Evolutionary conservation across 2,888 invertebrate genomes (phyloP).

Genomic region (Lordiphosa andalusiaca): DNA sequence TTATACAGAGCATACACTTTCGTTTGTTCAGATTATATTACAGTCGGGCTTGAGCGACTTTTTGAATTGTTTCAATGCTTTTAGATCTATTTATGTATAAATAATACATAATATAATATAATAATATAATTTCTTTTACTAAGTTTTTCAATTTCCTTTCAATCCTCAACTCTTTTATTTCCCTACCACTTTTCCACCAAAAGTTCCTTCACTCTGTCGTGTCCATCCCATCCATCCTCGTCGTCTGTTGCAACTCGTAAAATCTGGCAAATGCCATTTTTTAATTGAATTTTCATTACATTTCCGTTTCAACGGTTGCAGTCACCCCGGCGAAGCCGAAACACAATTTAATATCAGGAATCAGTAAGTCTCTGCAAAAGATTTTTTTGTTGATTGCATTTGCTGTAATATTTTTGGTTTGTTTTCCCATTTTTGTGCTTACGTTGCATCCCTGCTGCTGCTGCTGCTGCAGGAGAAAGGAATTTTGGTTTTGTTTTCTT

Average conservation of each 20-base stretch:
- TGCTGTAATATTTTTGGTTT: conserved; percentile 19
- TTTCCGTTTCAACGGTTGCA: conserved; percentile 58
- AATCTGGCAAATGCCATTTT: conserved; percentile 69
- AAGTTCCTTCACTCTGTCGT: conserved; percentile 19
- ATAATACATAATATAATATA: too few species aligned
- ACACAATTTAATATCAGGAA: conserved; percentile 60
- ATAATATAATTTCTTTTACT: conserved; percentile 11
- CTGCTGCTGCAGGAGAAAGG: conserved; percentile 6
- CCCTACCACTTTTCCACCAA: conserved; percentile 14
- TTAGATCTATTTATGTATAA: too few species aligned
- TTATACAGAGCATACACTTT: too few species aligned
- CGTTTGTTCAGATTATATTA: too few species aligned
- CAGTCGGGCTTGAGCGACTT: too few species aligned
- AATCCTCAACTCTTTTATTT: conserved; percentile 20
- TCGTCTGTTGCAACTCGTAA: conserved; percentile 37
- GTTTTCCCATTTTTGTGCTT: conserved; percentile 43
- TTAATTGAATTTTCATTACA: conserved; percentile 73
- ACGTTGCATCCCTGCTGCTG: conserved; percentile 45
- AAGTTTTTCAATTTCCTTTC: conserved; percentile 26
- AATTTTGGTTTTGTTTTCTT: conserved; percentile 30
- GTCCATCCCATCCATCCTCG: conserved; percentile 13
- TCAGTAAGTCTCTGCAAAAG: conserved; percentile 41
- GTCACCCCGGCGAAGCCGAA: conserved; percentile 33
- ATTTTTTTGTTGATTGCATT: conserved; percentile 33
- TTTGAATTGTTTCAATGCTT: too few species aligned